phyloP scores from a whole-genome alignment of 2,797 vertebrate species.

The Podargus strigoides region DNA sequence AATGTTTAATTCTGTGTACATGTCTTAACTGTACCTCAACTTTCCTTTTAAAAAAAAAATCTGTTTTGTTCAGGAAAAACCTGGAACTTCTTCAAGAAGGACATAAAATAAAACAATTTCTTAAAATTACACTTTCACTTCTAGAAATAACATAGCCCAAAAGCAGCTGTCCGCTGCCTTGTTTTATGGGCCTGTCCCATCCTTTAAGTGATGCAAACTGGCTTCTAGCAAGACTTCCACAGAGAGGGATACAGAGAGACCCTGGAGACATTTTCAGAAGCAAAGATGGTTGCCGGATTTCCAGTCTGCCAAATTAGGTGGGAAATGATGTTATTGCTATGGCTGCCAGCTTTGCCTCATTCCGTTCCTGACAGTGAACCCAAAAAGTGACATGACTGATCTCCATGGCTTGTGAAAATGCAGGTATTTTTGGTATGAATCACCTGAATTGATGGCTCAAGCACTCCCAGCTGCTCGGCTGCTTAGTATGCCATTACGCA shows the following conservation, averaged over 20 bases:
- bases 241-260: not conserved
- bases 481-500: not conserved
- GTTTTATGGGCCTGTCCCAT: not conserved
- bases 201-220: not conserved
- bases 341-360: not conserved
- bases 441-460: not conserved
- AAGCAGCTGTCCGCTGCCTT: not conserved
- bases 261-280: not conserved
- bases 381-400: not conserved
- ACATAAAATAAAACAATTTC: not conserved
- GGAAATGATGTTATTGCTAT: not conserved
- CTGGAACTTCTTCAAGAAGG: not conserved
- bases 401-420: not conserved
- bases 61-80: not conserved
- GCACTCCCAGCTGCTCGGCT: not conserved
- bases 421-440: not conserved
- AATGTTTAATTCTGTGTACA: not conserved
- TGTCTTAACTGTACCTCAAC: not conserved
- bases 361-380: not conserved
- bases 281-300: not conserved
- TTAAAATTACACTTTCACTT: not conserved
- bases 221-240: not conserved
- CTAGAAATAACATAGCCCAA: not conserved
- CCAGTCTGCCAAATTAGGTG: not conserved
- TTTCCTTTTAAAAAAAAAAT: not conserved